A percentile compares a stretch with the other conserved stretches of the same genome.
These are phyloP conservation scores for Scyliorhinus canicula DNA, from an alignment of 2,797 vertebrate genomes.

Conservation along the genomic window DNA sequence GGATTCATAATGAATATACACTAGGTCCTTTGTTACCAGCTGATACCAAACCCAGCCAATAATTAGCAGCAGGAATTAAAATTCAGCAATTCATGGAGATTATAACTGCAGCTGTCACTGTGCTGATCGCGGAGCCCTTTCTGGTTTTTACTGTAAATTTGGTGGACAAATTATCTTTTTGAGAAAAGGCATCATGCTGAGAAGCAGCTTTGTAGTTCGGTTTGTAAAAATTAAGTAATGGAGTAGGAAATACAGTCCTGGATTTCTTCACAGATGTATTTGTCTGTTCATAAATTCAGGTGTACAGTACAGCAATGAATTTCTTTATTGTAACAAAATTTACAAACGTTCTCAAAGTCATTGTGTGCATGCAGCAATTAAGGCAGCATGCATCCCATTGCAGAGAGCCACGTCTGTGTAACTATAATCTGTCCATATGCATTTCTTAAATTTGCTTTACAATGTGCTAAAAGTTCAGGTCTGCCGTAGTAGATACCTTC, in stretches of 20 bases:
- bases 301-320: background rate
- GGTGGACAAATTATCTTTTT: background rate
- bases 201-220: background rate
- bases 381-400: background rate
- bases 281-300: background rate
- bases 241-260: background rate
- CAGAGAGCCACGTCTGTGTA: background rate
- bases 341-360: background rate
- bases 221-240: background rate
- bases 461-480: background rate
- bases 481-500: background rate
- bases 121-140: background rate
- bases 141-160: constrained; percentile 27
- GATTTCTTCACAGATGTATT: background rate
- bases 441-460: background rate
- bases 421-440: background rate
- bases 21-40: constrained; percentile 46
- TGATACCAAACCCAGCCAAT: constrained; percentile 41
- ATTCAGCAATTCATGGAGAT: constrained; percentile 46
- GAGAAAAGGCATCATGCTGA: background rate
- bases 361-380: background rate
- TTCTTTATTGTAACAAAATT: background rate
- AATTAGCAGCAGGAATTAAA: constrained; percentile 50
- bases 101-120: constrained; percentile 50
- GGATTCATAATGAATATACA: constrained; percentile 45